Evolutionary conservation across 2,113 vertebrate genomes (phyloP), one percentile per base, ranked within the genome.

Genomic region (Abramis brama): DNA sequence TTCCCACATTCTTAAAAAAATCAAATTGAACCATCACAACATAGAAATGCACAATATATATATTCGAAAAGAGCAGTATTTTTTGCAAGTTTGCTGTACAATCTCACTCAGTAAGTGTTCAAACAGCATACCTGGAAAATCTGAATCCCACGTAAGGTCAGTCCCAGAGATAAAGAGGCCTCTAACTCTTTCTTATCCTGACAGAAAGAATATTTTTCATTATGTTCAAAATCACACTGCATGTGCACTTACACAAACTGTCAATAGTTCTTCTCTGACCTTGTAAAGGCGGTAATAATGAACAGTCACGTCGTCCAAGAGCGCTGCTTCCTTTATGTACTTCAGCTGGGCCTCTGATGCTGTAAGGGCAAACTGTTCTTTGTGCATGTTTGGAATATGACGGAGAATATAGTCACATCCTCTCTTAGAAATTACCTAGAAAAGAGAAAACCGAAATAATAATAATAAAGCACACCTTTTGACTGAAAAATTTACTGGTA

Each of bases 311-410:
- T 99, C 98, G 0, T 99, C 98, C 21, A 99, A 96, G 33, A 96
- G 95, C 2, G 97, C 97, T 0, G 97, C 97, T 93, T 99, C 97
- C 91, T 98, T 99, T 86, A 99, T 98, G 92, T 98, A 99, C 79
- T 98, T 98, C 30, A 99, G 97, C 30, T 99, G 96, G 0, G 98
- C 97, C 91, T 99, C 98, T 0, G 98, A 97, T 36, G 97, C 98
- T 0, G 97, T 97, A 91, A 99, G 96, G n/a, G 97, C 97, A 73
- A 97, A 98, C 95, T 99, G 98, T 90, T 99, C 98, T 76, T 97
- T 98, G 96, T 99, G 98, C 97, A 99, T 99, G 93, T 97, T 98
- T 0, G 98, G 98, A 82, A 99, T 97, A 62, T 99, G 98, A 89
- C 98, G 97, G 91, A 99, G 94, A 95, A 99, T 99, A 91, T 99